Base-by-base conservation (phyloP, 2,797 vertebrate species). In the Sebastes matsubarae region DNA sequence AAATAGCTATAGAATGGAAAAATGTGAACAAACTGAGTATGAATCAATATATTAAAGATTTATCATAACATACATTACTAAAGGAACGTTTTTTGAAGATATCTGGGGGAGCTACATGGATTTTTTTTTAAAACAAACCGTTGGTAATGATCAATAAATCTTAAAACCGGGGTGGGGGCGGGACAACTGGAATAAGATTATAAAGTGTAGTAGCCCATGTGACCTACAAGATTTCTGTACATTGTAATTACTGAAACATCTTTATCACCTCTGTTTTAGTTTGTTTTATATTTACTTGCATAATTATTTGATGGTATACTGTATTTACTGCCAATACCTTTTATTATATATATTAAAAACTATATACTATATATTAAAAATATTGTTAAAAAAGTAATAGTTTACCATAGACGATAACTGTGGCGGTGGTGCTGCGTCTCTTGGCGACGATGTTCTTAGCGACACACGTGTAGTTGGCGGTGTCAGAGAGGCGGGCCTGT, bases 371-470 rank as follows among this genome's bases (percentile, higher is more conserved):
- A 46, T 1, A 46, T 46, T 3, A 3, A 46, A 52, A 52, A 52
- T 52, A n/a, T 20, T 52, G 46, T 52, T 52, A 52, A 52, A 52
- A 50, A 1, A 24, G 58, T n/a, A 2, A 3, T 22, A 3, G 3
- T 27, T 90, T 93, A 99, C 98, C 98, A 1, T 99, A 99, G 81
- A 99, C 99, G 1, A 99, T 99, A 38, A 99, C 97, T 0, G 98
- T 98, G 0, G 99, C 99, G 0, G 99, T 99, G 42, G 98, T 99
- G 92, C 99, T 99, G 71, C 97, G 97, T 76, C 99, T 96, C 83
- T 98, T 99, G 85, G 97, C 98, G 57, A 99, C 99, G 0, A 99
- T 99, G 90, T 99, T 99, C 95, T 99, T 99, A 55, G 99, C 99
- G 0, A 99, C 97, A 12, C 99, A 99, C 20, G 99, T 99, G 85